These are phyloP conservation scores for Noctua comes DNA, from an alignment of 2,888 invertebrate species.

Conservation along the genomic window DNA sequence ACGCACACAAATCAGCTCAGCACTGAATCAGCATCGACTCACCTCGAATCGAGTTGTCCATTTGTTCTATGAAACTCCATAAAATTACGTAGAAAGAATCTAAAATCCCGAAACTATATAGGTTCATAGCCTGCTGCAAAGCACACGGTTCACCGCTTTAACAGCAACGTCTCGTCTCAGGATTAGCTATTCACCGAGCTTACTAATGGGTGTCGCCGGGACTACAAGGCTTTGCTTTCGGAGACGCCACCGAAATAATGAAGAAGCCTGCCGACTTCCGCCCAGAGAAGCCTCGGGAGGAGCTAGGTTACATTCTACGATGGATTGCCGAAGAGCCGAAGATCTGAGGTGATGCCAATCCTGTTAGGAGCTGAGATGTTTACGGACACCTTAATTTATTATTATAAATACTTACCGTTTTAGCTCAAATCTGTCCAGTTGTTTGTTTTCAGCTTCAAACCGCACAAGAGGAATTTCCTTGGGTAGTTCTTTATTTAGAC, in stretches of 20 bases:
- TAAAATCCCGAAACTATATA: not conserved
- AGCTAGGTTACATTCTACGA: not conserved
- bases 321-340: not conserved
- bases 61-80: not conserved
- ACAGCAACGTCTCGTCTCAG: not conserved
- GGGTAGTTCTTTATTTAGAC: not conserved
- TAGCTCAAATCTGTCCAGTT: not conserved
- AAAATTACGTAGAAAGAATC: not conserved
- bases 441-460: not conserved
- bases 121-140: not conserved
- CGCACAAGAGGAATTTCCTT: not conserved
- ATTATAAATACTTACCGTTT: slow-evolving; percentile 2
- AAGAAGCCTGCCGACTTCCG: not conserved
- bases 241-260: not conserved
- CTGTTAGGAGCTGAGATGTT: not conserved
- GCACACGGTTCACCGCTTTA: not conserved
- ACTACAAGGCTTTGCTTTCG: not conserved
- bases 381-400: not conserved
- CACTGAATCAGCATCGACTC: not conserved
- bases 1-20: not conserved
- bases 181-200: not conserved
- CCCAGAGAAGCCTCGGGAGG: not conserved
- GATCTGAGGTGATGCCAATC: not conserved
- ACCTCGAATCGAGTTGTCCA: not conserved
- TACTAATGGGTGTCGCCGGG: no score